Evolutionary conservation across 2,797 vertebrate genomes (phyloP), one percentile per base, ranked within the genome.

Genomic region (Takifugu rubripes): DNA sequence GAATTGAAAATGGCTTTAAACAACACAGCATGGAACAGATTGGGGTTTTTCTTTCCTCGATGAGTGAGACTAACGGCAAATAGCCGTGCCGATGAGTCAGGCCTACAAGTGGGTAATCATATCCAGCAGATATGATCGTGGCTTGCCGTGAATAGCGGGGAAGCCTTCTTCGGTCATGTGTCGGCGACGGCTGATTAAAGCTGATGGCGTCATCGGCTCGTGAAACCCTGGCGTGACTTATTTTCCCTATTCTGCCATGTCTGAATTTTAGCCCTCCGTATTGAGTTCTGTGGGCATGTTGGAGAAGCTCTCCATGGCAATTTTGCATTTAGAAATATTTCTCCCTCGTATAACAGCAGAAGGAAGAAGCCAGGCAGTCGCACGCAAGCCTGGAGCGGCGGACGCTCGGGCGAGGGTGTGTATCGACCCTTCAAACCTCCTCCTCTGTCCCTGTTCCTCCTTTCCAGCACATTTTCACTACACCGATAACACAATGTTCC

Each of bases 51-150:
- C 10, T 29, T 17, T 6, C 7, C 15, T 14, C 29, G 47, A 67
- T 60, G 70, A 64, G 43, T 56, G 27, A 58, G 42, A 76, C 52
- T 57, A 59, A 57, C 62, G 64, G 49, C 55, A 72, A 70, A 75
- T 66, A 59, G 49, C 56, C 61, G 31, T 49, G 43, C 47, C 40
- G 62, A 60, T 67, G 71, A 77, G 65, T 78, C 61, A 71, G 47
- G 33, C 49, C 9, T 40, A 70, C 45, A 47, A 70, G 68, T 58
- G 72, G 70, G 69, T 78, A 78, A 76, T 78, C 75, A 71, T 43
- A 73, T 68, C 62, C 59, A 68, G 59, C 66, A 78, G 67, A 81
- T 69, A 68, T 73, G 67, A 74, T 60, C 79, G 70, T 69, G 62
- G 59, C 56, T 52, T 47, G 52, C 61, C 64, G 72, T 70, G 71